phyloP scores from a whole-genome alignment of 2,888 invertebrate species.

The Octodonta nipae region DNA sequence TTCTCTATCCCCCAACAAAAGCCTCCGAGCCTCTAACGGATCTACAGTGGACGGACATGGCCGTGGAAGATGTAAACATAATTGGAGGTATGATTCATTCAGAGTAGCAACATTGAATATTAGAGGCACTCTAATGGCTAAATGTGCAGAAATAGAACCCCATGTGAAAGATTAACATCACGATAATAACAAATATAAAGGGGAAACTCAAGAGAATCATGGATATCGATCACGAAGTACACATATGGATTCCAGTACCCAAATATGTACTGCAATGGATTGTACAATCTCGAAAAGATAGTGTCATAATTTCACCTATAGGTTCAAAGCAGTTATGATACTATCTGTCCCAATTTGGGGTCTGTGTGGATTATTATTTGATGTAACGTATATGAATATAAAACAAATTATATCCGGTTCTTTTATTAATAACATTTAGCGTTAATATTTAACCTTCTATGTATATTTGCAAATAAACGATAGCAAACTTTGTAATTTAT shows the following conservation, averaged over 20 bases:
- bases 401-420: too few relatives aligned
- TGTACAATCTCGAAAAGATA: too few relatives aligned
- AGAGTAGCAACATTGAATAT: neutral
- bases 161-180: conserved; percentile 1
- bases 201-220: conserved; percentile 1
- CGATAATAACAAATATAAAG: neutral
- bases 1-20: neutral
- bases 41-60: conserved; percentile 1
- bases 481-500: too few relatives aligned
- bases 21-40: neutral
- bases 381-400: too few relatives aligned
- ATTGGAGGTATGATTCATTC: neutral
- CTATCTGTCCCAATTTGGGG: too few relatives aligned
- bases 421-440: too few relatives aligned
- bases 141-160: neutral
- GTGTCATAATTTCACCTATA: too few relatives aligned
- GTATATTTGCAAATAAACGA: too few relatives aligned
- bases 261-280: too few relatives aligned
- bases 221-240: conserved; percentile 1
- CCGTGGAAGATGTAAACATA: neutral
- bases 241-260: neutral
- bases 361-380: too few relatives aligned
- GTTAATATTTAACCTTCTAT: too few relatives aligned
- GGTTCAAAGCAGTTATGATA: too few relatives aligned
- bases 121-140: neutral